phyloP scores from a whole-genome alignment of 2,113 vertebrate genomes.

The Chloropsis hardwickii region DNA sequence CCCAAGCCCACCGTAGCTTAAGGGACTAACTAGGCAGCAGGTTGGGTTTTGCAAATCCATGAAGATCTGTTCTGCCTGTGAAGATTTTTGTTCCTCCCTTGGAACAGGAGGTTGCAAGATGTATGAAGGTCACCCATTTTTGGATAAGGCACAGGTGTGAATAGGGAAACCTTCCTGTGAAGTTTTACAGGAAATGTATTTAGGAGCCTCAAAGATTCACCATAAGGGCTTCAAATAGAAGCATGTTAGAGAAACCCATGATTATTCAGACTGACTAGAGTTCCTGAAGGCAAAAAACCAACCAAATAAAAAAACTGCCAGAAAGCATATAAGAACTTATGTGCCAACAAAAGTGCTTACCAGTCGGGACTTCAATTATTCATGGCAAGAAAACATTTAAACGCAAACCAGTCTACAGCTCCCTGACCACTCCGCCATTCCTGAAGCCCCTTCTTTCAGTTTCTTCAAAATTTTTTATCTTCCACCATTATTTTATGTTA shows the following conservation, averaged over 20 bases:
- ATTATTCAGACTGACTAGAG: background rate
- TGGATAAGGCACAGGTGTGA: fast-evolving
- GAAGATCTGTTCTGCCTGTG: fast-evolving
- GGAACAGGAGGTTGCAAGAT: background rate
- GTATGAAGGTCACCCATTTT: background rate
- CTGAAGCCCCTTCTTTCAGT: background rate
- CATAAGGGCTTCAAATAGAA: background rate
- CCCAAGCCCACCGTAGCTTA: background rate
- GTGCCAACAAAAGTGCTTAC: background rate
- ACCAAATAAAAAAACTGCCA: background rate
- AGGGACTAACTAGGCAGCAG: background rate
- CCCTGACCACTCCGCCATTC: fast-evolving
- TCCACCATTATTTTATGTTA: background rate
- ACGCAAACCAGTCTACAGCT: background rate
- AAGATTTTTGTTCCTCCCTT: background rate
- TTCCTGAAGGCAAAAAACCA: background rate
- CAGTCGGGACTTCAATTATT: background rate
- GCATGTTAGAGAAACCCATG: fast-evolving
- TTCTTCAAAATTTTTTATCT: background rate
- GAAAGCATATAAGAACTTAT: background rate
- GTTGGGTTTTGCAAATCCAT: background rate
- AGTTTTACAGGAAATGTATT: background rate
- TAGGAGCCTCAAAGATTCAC: background rate
- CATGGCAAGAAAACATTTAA: background rate
- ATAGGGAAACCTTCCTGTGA: background rate